Evolutionary conservation across 1,140 invertebrate genomes (phyloP).

Genomic region (Belonocnema kinseyi): DNA sequence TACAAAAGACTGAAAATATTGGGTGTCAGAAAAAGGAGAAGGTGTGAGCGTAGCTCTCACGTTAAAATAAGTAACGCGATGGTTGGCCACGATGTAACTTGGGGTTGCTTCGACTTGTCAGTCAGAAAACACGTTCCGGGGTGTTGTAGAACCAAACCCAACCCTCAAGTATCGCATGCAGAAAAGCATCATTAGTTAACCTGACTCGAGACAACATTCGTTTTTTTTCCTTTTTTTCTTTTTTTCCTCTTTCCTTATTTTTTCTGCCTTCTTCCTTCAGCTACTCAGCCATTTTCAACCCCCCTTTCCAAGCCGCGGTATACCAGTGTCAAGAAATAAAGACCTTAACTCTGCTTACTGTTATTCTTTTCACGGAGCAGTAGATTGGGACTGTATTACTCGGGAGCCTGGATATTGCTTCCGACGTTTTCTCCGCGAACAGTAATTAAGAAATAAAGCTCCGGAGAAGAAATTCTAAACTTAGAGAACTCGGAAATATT

Average conservation of each 20-base stretch:
- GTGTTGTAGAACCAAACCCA: slow-evolving; percentile 39
- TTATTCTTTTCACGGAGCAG: slow-evolving; percentile 14
- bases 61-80: slow-evolving; percentile 27
- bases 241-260: slow-evolving; percentile 36
- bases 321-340: slow-evolving; percentile 11
- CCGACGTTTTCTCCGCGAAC: slow-evolving; percentile 6
- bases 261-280: slow-evolving; percentile 39
- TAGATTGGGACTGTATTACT: slow-evolving; percentile 23
- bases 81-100: slow-evolving; percentile 41
- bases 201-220: slow-evolving; percentile 51
- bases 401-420: slow-evolving; percentile 25
- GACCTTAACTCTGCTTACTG: slow-evolving; percentile 29
- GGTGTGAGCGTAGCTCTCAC: neutral
- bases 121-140: slow-evolving; percentile 54
- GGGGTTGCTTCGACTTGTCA: slow-evolving; percentile 41
- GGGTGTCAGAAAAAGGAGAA: slow-evolving; percentile 17
- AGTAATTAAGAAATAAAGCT: slow-evolving; percentile 31
- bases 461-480: slow-evolving; percentile 1
- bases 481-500: slow-evolving; percentile 3
- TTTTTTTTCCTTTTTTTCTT: slow-evolving; percentile 38
- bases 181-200: slow-evolving; percentile 65
- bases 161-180: slow-evolving; percentile 56
- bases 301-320: neutral
- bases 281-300: slow-evolving; percentile 36
- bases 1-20: slow-evolving; percentile 6